These are phyloP conservation scores for Halichoerus grypus DNA, from an alignment of 2,113 vertebrate genomes.

Conservation along the genomic window DNA sequence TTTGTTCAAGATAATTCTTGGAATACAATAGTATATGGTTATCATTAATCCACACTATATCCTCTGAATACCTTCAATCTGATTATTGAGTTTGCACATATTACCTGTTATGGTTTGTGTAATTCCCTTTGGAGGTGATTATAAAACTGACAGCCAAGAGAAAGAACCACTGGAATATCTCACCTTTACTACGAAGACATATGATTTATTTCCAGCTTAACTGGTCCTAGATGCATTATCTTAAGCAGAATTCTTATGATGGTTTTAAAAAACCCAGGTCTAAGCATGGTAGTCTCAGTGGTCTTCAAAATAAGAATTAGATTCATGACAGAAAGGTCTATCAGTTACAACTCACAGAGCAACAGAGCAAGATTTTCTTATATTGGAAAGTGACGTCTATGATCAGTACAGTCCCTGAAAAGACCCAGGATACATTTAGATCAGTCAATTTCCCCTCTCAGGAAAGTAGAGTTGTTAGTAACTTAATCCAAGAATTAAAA, in stretches of 20 bases:
- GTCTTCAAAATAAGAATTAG: not conserved
- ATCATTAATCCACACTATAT: conserved; percentile 22
- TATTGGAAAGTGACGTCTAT: not conserved
- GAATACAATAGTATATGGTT: not conserved
- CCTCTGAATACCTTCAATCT: conserved; percentile 9
- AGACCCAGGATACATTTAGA: not conserved
- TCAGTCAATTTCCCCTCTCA: not conserved
- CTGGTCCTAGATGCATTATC: not conserved
- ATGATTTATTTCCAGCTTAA: conserved; percentile 17
- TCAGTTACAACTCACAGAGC: not conserved
- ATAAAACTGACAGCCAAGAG: not conserved
- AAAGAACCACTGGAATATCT: not conserved
- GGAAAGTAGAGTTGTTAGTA: not conserved
- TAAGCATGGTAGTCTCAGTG: not conserved
- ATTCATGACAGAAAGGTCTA: not conserved
- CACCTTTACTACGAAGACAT: not conserved
- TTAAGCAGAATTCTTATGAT: not conserved
- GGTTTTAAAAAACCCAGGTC: not conserved
- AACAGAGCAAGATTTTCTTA: not conserved
- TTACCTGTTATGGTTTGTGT: not conserved
- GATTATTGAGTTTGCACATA: conserved; percentile 54
- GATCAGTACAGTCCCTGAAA: not conserved
- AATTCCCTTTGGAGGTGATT: conserved; percentile 12
- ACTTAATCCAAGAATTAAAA: not conserved
- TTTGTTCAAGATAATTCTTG: conserved; percentile 21